phyloP scores from a whole-genome alignment of 2,888 invertebrate species.

The Drosophila niveifrons region DNA sequence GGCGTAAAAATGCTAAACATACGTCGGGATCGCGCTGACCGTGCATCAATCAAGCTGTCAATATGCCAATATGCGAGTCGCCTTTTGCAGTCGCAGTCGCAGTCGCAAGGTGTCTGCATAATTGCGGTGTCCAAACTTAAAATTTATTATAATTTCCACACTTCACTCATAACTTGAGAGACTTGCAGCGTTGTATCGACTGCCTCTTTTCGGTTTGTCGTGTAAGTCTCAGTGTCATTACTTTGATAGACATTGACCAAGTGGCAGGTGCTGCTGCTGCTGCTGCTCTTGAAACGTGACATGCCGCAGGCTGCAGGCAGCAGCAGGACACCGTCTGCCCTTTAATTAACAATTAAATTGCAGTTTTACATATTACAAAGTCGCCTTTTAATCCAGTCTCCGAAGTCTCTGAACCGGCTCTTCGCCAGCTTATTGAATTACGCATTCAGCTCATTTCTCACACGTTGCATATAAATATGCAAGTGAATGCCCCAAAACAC shows the following conservation, averaged over 20 bases:
- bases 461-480: slow-evolving; percentile 56
- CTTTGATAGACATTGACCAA: slow-evolving; percentile 67
- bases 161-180: slow-evolving; percentile 48
- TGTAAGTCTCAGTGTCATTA: slow-evolving; percentile 65
- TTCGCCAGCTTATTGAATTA: slow-evolving; percentile 70
- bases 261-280: slow-evolving; percentile 49
- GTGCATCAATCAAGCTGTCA: slow-evolving; percentile 76
- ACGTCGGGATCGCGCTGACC: slow-evolving; percentile 29
- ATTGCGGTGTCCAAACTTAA: slow-evolving; percentile 66
- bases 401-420: not conserved
- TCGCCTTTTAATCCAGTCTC: slow-evolving; percentile 64
- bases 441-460: slow-evolving; percentile 75
- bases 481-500: slow-evolving; percentile 43
- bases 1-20: slow-evolving; percentile 58
- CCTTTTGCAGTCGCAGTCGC: not conserved
- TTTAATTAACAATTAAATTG: slow-evolving; percentile 82
- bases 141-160: slow-evolving; percentile 80
- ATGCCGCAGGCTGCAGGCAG: slow-evolving; percentile 40
- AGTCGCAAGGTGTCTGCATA: slow-evolving; percentile 73
- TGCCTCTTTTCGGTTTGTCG: slow-evolving; percentile 11
- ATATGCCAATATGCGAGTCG: slow-evolving; percentile 58
- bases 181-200: too few relatives aligned
- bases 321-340: slow-evolving; percentile 40
- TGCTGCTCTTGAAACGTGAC: slow-evolving; percentile 49
- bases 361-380: slow-evolving; percentile 70